A percentile compares a stretch with the other conserved stretches of the same genome.
phyloP scores from a whole-genome alignment of 2,888 invertebrate genomes.

The Sacculina carcini region DNA sequence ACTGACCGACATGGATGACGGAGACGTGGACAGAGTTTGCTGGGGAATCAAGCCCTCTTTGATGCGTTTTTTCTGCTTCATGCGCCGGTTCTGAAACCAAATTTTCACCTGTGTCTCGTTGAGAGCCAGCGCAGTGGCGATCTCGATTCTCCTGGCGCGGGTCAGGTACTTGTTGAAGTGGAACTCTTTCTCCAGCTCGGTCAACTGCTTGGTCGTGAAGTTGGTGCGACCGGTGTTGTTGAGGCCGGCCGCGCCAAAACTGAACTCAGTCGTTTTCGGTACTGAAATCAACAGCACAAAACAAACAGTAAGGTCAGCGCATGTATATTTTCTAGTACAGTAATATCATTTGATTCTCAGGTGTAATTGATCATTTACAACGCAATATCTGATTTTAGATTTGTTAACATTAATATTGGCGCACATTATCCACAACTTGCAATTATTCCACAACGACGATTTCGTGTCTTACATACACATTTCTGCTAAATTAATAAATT shows the following conservation, averaged over 20 bases:
- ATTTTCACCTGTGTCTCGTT: conserved; percentile 96
- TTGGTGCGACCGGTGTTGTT: conserved; percentile 87
- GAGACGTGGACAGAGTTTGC: conserved; percentile 23
- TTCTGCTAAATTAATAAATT: too few relatives aligned
- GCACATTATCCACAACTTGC: too few relatives aligned
- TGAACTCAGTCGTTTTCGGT: conserved; percentile 16
- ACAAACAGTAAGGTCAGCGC: conserved; percentile 1
- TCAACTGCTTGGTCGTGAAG: conserved; percentile 96
- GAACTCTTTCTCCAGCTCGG: conserved; percentile 96
- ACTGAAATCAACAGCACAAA: conserved; percentile 15
- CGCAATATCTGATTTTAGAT: too few relatives aligned
- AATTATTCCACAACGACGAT: too few relatives aligned
- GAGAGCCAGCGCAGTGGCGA: conserved; percentile 78
- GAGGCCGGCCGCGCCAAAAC: conserved; percentile 22
- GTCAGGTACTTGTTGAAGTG: conserved; percentile 98
- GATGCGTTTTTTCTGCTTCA: conserved; percentile 94
- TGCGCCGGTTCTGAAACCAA: conserved; percentile 94
- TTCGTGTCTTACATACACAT: too few relatives aligned
- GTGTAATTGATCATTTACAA: too few relatives aligned
- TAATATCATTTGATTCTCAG: too few relatives aligned
- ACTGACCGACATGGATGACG: conserved; percentile 15
- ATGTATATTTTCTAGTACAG: too few relatives aligned
- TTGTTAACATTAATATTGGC: too few relatives aligned
- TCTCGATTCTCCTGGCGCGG: conserved; percentile 83
- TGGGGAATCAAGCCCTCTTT: conserved; percentile 61